Evolutionary conservation across 2,888 invertebrate genomes (phyloP), one percentile per base, ranked within the genome.

Genomic region (Stictocephala bisonia): DNA sequence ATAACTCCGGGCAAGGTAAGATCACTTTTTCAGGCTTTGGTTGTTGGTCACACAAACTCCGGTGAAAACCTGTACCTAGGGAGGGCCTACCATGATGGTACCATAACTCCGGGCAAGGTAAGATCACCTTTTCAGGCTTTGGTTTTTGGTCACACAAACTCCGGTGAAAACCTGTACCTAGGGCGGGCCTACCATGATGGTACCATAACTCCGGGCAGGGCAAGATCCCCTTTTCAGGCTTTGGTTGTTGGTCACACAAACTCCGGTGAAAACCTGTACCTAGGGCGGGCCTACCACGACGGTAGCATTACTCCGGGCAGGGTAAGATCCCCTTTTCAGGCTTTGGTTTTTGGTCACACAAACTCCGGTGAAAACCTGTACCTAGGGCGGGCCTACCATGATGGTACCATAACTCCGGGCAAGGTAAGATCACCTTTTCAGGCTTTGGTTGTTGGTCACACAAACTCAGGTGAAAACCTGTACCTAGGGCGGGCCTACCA

Each of bases 281-380:
- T 87, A 74, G 92, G 91, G 7, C 88, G 92, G 74, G 90, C 90
- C 68, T 85, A 86, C 31, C 88, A 90, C 77, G 88, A 90, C 76
- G 91, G 91, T 13, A 87, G 90, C 79, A 86, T 90, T 74, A 90
- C 90, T 9, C 86, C 91, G 74, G 92, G 92, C 81, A 92, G 91
- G 87, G 90, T 91, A 81, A 75, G 15, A 13, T n/a, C n/a, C n/a
- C 92, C 92, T 0, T 82, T 85, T 0, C 88, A 89, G 40, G 91
- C 92, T 0, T 88, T 92, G 1, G 86, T 87, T 56, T 89, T 88
- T 0, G 92, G 92, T 18, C 84, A 86, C 75, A 90, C 89, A 0
- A 82, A 85, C 53, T 88, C 88, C 75, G 91, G 91, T 7, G 91
- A 92, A 83, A 85, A 87, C 27, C 84, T 92, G 31, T 92, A 88